phyloP scores from a whole-genome alignment of 2,797 vertebrate genomes.

The Premnoplex brunnescens region DNA sequence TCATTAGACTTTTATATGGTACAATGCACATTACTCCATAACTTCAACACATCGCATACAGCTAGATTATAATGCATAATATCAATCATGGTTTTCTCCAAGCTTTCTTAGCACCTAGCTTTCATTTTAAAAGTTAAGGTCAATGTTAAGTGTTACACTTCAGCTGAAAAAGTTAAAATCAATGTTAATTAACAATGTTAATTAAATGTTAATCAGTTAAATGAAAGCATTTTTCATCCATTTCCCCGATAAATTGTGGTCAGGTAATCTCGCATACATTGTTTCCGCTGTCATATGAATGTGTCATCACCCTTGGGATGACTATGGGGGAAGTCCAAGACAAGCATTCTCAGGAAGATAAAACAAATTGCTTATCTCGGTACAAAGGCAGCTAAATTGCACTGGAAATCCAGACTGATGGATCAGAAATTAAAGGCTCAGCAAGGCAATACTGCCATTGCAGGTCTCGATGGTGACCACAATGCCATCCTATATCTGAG shows the following conservation, averaged over 20 bases:
- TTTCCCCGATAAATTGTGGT: constrained; percentile 68
- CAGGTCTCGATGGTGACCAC: background rate
- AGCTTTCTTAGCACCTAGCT: constrained; percentile 70
- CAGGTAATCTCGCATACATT: constrained; percentile 69
- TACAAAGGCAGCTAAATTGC: constrained; percentile 35
- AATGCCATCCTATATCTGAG: background rate
- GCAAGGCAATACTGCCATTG: background rate
- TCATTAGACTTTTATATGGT: constrained; percentile 82
- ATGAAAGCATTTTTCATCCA: constrained; percentile 79
- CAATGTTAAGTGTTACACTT: constrained; percentile 77
- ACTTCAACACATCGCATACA: constrained; percentile 71
- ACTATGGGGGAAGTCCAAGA: constrained; percentile 13
- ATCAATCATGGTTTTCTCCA: constrained; percentile 76
- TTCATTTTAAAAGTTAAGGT: constrained; percentile 80
- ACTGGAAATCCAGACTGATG: constrained; percentile 14
- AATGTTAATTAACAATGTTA: constrained; percentile 81
- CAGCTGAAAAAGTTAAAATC: constrained; percentile 77
- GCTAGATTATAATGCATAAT: constrained; percentile 73
- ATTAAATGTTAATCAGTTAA: constrained; percentile 82
- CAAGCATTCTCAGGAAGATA: constrained; percentile 42
- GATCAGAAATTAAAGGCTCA: constrained; percentile 29
- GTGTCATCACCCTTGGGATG: constrained; percentile 39
- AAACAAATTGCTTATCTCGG: constrained; percentile 58
- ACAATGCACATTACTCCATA: constrained; percentile 79
- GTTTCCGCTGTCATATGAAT: constrained; percentile 66